Evolutionary conservation across 2,888 invertebrate species (phyloP).

Genomic region (Carpatolechia fugitivella): DNA sequence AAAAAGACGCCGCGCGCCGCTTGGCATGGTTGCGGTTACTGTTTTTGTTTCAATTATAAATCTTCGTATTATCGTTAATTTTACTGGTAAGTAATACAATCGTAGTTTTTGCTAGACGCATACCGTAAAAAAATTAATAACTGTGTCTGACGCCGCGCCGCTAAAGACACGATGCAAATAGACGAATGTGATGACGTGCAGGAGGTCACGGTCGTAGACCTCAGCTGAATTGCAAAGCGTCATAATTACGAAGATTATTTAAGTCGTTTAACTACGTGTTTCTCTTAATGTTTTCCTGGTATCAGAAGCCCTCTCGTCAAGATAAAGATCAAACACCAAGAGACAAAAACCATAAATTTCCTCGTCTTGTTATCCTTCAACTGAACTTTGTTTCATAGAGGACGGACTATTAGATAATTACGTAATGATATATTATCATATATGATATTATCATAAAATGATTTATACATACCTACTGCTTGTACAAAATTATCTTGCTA

Average conservation of each 20-base stretch:
- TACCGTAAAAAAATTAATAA: neutral
- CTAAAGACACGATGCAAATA: neutral
- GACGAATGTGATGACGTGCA: neutral
- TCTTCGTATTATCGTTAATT: neutral
- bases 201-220: constrained; percentile 8
- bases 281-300: constrained; percentile 4
- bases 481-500: no score
- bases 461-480: no score
- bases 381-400: no score
- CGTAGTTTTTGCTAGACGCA: neutral
- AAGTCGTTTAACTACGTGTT: neutral
- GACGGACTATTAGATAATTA: no score
- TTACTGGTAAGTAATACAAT: no score
- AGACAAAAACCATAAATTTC: neutral
- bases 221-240: neutral
- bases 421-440: no score
- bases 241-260: neutral
- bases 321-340: neutral
- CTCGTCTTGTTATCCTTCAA: no score
- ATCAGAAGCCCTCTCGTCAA: neutral
- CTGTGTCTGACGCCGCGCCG: neutral
- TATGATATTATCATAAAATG: no score
- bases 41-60: neutral
- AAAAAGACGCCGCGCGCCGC: no score
- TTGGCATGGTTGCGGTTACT: no score